phyloP scores from a whole-genome alignment of 2,113 vertebrate genomes.

The Melanerpes aurifrons region DNA sequence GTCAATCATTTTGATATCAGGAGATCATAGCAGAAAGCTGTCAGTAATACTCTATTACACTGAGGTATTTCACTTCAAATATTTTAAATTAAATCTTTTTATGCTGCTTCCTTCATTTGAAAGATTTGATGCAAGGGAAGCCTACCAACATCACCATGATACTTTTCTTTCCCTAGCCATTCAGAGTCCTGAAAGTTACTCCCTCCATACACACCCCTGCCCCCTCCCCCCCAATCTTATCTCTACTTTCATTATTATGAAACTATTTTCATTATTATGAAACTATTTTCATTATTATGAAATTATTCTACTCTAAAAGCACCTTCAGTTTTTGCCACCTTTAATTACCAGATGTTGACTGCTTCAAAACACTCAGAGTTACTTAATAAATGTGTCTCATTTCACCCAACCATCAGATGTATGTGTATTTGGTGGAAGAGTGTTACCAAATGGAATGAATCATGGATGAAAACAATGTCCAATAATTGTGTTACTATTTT shows the following conservation, averaged over 20 bases:
- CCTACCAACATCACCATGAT: not conserved
- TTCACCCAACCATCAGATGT: not conserved
- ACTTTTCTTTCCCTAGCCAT: not conserved
- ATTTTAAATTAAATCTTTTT: not conserved
- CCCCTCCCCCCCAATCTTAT: not conserved
- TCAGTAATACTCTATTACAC: not conserved
- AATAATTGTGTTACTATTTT: slow-evolving; percentile 12
- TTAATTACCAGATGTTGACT: not conserved
- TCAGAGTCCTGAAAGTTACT: not conserved
- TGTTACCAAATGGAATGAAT: slow-evolving; percentile 15
- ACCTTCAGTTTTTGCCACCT: not conserved
- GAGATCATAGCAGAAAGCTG: not conserved
- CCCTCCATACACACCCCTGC: too few species aligned
- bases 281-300: not conserved
- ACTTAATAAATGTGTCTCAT: not conserved
- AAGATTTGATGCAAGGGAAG: not conserved
- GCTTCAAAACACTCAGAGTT: not conserved
- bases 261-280: not conserved
- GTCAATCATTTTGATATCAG: not conserved
- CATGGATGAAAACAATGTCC: slow-evolving; percentile 44
- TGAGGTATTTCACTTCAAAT: not conserved
- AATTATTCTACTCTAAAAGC: not conserved
- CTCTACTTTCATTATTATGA: not conserved
- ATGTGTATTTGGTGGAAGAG: not conserved
- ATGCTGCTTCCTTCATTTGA: not conserved